phyloP scores from a whole-genome alignment of 2,888 invertebrate species.

The Lagria hirta region DNA sequence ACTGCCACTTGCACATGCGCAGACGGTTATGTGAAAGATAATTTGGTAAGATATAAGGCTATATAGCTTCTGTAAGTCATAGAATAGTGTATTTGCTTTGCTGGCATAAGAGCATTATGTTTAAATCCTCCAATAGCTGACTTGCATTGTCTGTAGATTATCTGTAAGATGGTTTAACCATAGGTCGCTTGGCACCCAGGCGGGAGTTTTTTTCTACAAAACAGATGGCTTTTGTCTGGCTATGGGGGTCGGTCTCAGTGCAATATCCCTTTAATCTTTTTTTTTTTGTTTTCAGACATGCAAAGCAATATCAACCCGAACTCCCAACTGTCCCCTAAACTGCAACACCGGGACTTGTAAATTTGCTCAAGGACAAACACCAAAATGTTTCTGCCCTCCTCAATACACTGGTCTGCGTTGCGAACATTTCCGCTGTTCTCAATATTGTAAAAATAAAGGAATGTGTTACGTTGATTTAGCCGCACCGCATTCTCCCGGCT shows the following conservation, averaged over 20 bases:
- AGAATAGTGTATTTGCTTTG: no score
- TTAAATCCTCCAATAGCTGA: no score
- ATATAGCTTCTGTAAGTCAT: background rate
- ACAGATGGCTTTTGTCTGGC: no score
- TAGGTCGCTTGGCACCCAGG: no score
- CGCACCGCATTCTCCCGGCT: slow-evolving; percentile 38
- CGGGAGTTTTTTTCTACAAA: no score
- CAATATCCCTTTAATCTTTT: no score
- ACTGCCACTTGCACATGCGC: slow-evolving; percentile 51
- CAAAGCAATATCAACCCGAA: slow-evolving; percentile 40
- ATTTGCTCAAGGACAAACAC: slow-evolving; percentile 55
- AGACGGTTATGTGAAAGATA: slow-evolving; percentile 50
- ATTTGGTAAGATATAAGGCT: slow-evolving; percentile 48
- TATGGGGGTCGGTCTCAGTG: no score
- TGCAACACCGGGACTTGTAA: slow-evolving; percentile 66
- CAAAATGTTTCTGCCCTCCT: slow-evolving; percentile 66
- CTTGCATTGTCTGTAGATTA: no score
- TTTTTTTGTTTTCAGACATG: slow-evolving; percentile 54
- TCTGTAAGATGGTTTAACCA: no score
- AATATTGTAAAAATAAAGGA: slow-evolving; percentile 67
- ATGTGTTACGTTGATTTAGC: slow-evolving; percentile 56
- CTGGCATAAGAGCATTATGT: no score
- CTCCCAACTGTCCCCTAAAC: slow-evolving; percentile 56
- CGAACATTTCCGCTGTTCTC: slow-evolving; percentile 69
- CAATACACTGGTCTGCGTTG: slow-evolving; percentile 68